Conservation (phyloP, 2,797 vertebrate genomes). For the Loris lydekkerianus region DNA sequence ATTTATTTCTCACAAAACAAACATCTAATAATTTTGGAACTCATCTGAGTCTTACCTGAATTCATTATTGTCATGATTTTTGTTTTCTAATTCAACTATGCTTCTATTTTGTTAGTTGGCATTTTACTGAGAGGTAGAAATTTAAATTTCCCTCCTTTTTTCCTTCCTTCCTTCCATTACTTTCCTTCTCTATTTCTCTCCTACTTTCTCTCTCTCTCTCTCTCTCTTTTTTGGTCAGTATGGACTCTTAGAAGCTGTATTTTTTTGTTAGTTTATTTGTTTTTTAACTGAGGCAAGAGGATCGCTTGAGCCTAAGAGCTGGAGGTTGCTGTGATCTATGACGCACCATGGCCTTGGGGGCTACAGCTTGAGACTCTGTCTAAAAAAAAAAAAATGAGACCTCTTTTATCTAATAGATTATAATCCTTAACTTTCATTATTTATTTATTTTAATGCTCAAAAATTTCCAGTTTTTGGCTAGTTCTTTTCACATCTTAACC, state of each 20-base stretch:
- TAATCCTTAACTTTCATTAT: background rate
- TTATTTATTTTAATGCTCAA: background rate
- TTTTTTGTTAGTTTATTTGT: background rate
- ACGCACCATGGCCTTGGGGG: too few species aligned
- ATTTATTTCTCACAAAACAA: constrained; percentile 16
- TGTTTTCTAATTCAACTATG: background rate
- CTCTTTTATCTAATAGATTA: background rate
- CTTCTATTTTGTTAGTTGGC: constrained; percentile 11
- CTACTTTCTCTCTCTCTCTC: too few species aligned
- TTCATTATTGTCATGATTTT: background rate
- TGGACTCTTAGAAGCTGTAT: too few species aligned
- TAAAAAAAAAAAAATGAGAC: background rate
- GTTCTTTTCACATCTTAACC: background rate
- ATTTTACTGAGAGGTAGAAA: background rate
- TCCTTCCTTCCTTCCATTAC: too few species aligned
- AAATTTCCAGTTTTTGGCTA: background rate
- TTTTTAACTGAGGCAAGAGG: too few species aligned
- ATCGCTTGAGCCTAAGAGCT: too few species aligned
- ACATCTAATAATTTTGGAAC: background rate
- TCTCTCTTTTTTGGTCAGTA: too few species aligned
- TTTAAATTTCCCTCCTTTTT: background rate
- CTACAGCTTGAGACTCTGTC: too few species aligned
- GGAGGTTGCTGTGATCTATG: too few species aligned
- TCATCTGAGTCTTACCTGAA: background rate
- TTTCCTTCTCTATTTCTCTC: too few species aligned